Conservation (phyloP, 2,113 vertebrate genomes). For the Sciurus niger region DNA sequence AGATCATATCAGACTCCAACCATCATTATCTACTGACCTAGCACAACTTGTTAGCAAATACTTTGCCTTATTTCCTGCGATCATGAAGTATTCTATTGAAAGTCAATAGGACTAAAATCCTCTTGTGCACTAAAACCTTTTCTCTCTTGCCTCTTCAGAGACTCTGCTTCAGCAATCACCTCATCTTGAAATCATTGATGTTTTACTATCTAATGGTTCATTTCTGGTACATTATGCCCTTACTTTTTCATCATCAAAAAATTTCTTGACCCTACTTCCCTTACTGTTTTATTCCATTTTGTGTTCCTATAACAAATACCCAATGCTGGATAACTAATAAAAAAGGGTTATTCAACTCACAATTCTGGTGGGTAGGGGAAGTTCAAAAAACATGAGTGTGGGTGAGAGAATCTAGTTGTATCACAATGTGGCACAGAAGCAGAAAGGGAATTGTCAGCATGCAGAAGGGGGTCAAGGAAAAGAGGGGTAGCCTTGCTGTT, state of each 20-base stretch:
- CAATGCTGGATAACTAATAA: not conserved
- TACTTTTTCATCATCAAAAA: slow-evolving; percentile 18
- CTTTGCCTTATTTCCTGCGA: not conserved
- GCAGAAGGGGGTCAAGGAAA: too few species aligned
- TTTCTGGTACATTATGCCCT: not conserved
- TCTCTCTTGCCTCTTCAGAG: not conserved
- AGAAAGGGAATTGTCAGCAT: too few species aligned
- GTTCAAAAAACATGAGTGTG: too few species aligned
- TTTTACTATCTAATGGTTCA: slow-evolving; percentile 7
- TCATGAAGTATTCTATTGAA: not conserved
- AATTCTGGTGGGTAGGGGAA: too few species aligned
- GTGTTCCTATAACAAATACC: not conserved
- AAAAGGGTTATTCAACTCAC: too few species aligned
- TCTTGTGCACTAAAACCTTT: too few species aligned
- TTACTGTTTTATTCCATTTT: not conserved
- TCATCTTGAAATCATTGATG: not conserved
- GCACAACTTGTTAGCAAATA: not conserved
- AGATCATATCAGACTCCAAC: not conserved
- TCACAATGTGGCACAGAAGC: too few species aligned
- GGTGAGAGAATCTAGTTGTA: too few species aligned
- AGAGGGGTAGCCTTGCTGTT: too few species aligned
- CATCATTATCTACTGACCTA: not conserved
- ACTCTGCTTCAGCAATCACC: not conserved
- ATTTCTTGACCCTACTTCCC: not conserved
- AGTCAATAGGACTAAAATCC: not conserved